Conservation (phyloP, 2,797 vertebrate species). For the Sebastes elongatus region DNA sequence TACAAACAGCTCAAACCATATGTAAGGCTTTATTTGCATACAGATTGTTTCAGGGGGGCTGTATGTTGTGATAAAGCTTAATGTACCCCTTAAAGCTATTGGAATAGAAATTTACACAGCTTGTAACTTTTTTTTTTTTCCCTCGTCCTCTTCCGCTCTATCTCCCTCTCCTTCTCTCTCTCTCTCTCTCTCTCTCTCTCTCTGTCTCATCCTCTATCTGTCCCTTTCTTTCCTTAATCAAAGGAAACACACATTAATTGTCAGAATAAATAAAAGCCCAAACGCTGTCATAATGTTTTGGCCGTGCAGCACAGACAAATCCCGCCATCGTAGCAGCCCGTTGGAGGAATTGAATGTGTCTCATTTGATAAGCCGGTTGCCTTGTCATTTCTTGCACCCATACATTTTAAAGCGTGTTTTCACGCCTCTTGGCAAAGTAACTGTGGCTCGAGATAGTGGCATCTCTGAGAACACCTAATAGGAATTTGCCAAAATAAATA, state of each 20-base stretch:
- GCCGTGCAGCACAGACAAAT: slow-evolving; percentile 43
- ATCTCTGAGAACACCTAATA: slow-evolving; percentile 71
- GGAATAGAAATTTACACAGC: slow-evolving; percentile 72
- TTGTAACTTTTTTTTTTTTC: slow-evolving; percentile 62
- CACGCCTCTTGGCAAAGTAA: slow-evolving; percentile 73
- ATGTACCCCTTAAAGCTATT: slow-evolving; percentile 78
- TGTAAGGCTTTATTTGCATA: slow-evolving; percentile 80
- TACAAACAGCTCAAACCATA: slow-evolving; percentile 73
- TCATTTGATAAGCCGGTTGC: slow-evolving; percentile 64
- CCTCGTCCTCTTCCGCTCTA: slow-evolving; percentile 19
- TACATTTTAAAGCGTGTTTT: slow-evolving; percentile 59
- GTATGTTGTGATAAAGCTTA: slow-evolving; percentile 79
- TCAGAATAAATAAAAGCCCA: slow-evolving; percentile 57
- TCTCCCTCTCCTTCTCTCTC: slow-evolving; percentile 5
- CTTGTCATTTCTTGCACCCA: slow-evolving; percentile 53
- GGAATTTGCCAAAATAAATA: slow-evolving; percentile 77
- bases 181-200: not conserved
- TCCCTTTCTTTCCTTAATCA: slow-evolving; percentile 68
- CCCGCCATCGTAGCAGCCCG: slow-evolving; percentile 34
- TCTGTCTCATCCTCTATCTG: slow-evolving; percentile 47
- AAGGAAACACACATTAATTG: slow-evolving; percentile 73
- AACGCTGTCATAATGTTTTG: slow-evolving; percentile 57
- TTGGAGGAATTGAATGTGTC: slow-evolving; percentile 57
- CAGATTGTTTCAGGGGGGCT: slow-evolving; percentile 78
- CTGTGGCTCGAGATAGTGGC: slow-evolving; percentile 73